Base-by-base conservation (phyloP, 1,140 invertebrate genomes). In the Schlechtendalia chinensis region DNA sequence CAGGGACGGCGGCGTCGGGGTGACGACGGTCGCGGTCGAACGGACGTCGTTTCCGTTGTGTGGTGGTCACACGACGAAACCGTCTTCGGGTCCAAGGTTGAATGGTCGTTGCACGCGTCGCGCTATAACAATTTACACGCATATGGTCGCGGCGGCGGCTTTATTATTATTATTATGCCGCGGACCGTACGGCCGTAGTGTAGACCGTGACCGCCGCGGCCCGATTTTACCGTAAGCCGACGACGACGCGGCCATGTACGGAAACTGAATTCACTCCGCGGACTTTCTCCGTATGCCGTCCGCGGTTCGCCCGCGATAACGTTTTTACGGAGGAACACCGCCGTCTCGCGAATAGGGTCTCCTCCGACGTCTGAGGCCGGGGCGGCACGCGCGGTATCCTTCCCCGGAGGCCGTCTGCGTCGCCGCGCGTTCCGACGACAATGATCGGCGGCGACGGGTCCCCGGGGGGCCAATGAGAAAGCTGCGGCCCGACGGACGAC, bases 161-260 rank as follows among this genome's bases (percentile, higher is more conserved):
- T n/a, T n/a, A n/a, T n/a, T n/a, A n/a, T n/a, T n/a, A n/a, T n/a
- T n/a, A n/a, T n/a, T n/a, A n/a, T n/a, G n/a, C n/a, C n/a, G n/a
- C n/a, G n/a, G n/a, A n/a, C n/a, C n/a, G n/a, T n/a, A n/a, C n/a
- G n/a, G n/a, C n/a, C n/a, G n/a, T n/a, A n/a, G n/a, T n/a, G n/a
- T 77, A 24, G 3, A 39, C 24, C 27, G 19, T 39, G 32, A 3
- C 8, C 32, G 54, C 54, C 22, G 39, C n/a, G n/a, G n/a, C n/a
- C 12, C 24, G n/a, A 61, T 79, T 79, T 63, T 79, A 79, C 75
- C 75, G 75, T 79, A 79, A 79, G 75, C 75, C 50, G 47, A 61
- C 75, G n/a, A n/a, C n/a, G n/a, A n/a, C n/a, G n/a, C n/a, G n/a
- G 75, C 75, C 75, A 63, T 79, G n/a, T 79, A 79, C 27, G 75